Conservation (phyloP, 1,140 invertebrate species). For the Drosophila equinoxialis region DNA sequence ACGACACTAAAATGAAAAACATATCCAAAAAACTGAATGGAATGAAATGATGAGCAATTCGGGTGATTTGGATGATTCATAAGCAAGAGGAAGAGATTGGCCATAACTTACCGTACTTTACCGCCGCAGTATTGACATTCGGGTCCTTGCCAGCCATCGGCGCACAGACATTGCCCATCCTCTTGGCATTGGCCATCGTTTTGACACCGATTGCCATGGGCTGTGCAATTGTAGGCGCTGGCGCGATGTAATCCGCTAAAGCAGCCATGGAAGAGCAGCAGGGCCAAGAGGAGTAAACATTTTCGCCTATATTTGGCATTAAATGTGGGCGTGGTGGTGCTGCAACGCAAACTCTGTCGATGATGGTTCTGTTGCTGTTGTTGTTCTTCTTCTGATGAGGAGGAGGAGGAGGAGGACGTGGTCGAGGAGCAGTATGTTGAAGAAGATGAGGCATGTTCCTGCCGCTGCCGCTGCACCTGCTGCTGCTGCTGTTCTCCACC, state of each 20-base stretch:
- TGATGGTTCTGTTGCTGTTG: constrained; percentile 36
- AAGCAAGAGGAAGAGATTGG: background rate
- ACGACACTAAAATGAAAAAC: constrained; percentile 33
- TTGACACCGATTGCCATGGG: constrained; percentile 84
- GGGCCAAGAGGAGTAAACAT: constrained; percentile 69
- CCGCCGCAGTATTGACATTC: constrained; percentile 95
- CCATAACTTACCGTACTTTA: constrained; percentile 91
- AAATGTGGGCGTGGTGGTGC: constrained; percentile 72
- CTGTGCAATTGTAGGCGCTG: constrained; percentile 79
- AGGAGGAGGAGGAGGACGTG: constrained; percentile 7
- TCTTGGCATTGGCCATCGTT: constrained; percentile 90
- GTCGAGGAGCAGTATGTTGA: constrained; percentile 33
- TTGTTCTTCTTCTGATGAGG: constrained; percentile 20
- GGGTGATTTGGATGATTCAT: constrained; percentile 26
- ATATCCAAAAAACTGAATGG: constrained; percentile 47
- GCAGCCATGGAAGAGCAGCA: constrained; percentile 73
- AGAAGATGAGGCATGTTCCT: constrained; percentile 25
- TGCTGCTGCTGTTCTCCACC: constrained; percentile 31
- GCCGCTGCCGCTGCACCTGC: constrained; percentile 19
- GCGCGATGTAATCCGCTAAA: constrained; percentile 69
- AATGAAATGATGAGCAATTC: constrained; percentile 28
- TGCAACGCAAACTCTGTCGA: constrained; percentile 36
- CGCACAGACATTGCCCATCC: constrained; percentile 92
- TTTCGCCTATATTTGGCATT: constrained; percentile 82
- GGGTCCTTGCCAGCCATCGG: constrained; percentile 94